These are phyloP conservation scores for Sebastes itinus DNA, from an alignment of 2,797 vertebrate genomes.

Conservation along the genomic window DNA sequence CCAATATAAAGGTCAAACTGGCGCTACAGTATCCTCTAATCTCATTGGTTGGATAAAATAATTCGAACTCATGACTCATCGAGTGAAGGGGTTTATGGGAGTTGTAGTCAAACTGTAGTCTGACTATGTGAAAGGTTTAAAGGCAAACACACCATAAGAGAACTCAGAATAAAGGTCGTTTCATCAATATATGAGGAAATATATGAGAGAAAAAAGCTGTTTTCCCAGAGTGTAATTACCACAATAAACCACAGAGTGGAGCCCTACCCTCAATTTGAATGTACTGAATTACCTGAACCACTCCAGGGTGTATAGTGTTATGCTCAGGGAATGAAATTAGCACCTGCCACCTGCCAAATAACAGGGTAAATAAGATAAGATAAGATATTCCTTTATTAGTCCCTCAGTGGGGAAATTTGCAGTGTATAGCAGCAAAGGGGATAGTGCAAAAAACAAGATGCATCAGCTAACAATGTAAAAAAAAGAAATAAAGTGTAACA, in stretches of 20 bases:
- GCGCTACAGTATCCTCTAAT: constrained; percentile 54
- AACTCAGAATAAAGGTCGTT: no score
- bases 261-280: not conserved
- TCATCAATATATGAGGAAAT: not conserved
- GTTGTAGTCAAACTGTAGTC: constrained; percentile 57
- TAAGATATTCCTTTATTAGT: no score
- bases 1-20: constrained; percentile 75
- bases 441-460: no score
- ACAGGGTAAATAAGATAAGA: no score
- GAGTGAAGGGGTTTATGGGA: constrained; percentile 54
- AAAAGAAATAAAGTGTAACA: no score
- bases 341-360: no score
- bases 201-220: not conserved
- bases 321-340: no score
- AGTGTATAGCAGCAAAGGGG: accelerated
- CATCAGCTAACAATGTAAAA: no score
- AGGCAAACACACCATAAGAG: not conserved
- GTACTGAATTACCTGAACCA: not conserved
- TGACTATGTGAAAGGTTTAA: not conserved
- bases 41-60: constrained; percentile 65
- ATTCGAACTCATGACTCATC: constrained; percentile 29
- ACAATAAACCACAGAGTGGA: not conserved
- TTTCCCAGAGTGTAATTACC: not conserved
- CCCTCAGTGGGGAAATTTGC: no score
- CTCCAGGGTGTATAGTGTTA: no score